These are phyloP conservation scores for Mobula birostris DNA, from an alignment of 2,113 vertebrate species.

Conservation along the genomic window DNA sequence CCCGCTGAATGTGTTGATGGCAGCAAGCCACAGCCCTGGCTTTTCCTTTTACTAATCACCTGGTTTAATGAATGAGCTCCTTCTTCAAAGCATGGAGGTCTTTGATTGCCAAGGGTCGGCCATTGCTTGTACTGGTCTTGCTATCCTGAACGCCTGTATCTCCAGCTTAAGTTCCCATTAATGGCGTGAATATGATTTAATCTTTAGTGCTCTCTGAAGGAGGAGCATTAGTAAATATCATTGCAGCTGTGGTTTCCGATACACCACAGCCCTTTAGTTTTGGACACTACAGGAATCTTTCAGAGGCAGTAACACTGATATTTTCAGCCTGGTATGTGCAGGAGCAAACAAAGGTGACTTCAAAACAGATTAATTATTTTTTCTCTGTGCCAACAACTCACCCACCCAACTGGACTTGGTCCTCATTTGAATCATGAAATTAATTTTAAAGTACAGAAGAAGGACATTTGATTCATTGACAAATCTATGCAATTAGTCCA, in stretches of 20 bases:
- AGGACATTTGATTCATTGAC: no score
- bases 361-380: no score
- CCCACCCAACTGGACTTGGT: no score
- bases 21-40: not conserved
- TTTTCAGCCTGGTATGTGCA: not conserved
- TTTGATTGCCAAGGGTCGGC: not conserved
- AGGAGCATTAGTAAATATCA: not conserved
- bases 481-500: no score
- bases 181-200: not conserved
- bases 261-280: not conserved
- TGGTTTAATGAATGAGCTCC: conserved; percentile 25
- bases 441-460: no score
- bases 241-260: not conserved
- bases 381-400: no score
- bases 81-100: not conserved
- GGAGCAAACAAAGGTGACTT: not conserved
- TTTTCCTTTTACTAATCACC: conserved; percentile 26
- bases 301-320: not conserved
- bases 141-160: not conserved
- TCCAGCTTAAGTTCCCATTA: not conserved
- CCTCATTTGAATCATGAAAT: no score
- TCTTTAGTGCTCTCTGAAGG: not conserved
- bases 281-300: not conserved
- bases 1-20: conserved; percentile 8
- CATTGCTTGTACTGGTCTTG: not conserved